A percentile compares a stretch with the other conserved stretches of the same genome.
phyloP scores from a whole-genome alignment of 2,888 invertebrate species.

The Agrotis segetum region DNA sequence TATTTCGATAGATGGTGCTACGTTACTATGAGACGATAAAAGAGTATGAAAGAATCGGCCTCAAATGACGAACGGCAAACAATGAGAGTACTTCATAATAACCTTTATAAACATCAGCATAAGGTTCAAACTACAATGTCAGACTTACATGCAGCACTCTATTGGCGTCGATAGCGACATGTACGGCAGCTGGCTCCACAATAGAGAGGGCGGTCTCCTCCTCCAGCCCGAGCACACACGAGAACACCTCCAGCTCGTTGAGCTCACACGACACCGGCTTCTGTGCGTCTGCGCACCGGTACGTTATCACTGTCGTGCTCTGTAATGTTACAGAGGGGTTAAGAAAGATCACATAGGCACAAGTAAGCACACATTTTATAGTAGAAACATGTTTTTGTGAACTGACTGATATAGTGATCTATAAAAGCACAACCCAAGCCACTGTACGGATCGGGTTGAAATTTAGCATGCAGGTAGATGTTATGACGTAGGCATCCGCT shows the following conservation, averaged over 20 bases:
- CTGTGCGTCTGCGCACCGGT: slow-evolving; percentile 92
- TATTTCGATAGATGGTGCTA: too few species aligned
- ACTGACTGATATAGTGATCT: too few species aligned
- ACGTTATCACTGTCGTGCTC: slow-evolving; percentile 97
- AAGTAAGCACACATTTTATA: too few species aligned
- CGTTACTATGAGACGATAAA: too few species aligned
- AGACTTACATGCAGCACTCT: slow-evolving; percentile 85
- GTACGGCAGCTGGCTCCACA: slow-evolving; percentile 97
- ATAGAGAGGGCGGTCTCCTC: slow-evolving; percentile 98
- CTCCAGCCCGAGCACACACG: slow-evolving; percentile 97
- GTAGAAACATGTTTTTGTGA: too few species aligned
- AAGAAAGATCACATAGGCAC: neutral
- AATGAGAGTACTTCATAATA: too few species aligned
- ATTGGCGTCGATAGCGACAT: slow-evolving; percentile 92
- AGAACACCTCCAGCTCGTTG: slow-evolving; percentile 97
- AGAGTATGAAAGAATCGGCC: too few species aligned
- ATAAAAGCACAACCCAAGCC: too few species aligned
- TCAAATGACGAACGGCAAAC: too few species aligned
- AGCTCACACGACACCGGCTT: slow-evolving; percentile 96
- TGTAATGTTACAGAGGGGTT: slow-evolving; percentile 68
- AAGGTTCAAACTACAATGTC: neutral
- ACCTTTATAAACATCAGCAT: neutral
- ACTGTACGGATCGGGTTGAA: too few species aligned
- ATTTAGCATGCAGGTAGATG: too few species aligned
- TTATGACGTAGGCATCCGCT: too few species aligned